These are phyloP conservation scores for Trachops cirrhosus DNA, from an alignment of 2,797 vertebrate genomes.

Conservation along the genomic window DNA sequence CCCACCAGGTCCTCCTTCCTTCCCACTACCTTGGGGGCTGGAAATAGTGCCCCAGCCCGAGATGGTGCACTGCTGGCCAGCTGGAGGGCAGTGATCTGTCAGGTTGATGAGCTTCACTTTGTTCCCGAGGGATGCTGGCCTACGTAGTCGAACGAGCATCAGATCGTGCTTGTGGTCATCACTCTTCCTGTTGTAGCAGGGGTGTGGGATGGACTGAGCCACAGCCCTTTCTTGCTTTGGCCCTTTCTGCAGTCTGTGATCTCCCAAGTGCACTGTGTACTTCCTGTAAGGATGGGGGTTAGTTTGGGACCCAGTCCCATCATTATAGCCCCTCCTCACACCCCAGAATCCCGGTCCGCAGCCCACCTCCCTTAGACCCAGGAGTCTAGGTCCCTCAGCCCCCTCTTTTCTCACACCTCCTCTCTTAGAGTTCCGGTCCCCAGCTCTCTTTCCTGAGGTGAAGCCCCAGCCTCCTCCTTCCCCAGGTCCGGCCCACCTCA, in stretches of 20 bases:
- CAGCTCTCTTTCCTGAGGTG: neutral
- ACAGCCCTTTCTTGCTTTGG: conserved; percentile 33
- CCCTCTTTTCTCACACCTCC: neutral
- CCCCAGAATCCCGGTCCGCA: neutral
- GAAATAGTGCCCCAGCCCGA: conserved; percentile 70
- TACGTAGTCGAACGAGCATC: conserved; percentile 54
- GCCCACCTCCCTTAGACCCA: neutral
- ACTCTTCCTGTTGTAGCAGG: conserved; percentile 11
- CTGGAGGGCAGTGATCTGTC: conserved; percentile 17
- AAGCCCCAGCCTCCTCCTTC: neutral
- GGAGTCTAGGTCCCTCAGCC: neutral
- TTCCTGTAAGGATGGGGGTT: conserved; percentile 17
- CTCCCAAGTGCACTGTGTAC: conserved; percentile 63
- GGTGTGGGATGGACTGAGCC: conserved; percentile 60
- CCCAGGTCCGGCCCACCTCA: neutral
- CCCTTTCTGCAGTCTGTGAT: conserved; percentile 42
- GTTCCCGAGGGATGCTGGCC: neutral
- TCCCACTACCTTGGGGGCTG: conserved; percentile 68
- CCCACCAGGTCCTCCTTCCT: neutral
- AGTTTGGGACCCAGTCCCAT: neutral
- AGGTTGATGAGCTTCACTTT: conserved; percentile 61
- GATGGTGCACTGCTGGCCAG: conserved; percentile 61
- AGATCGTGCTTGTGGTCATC: conserved; percentile 42
- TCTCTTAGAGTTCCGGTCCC: neutral
- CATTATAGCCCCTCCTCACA: neutral